phyloP scores from a whole-genome alignment of 2,113 vertebrate genomes.

The Gymnogyps californianus region DNA sequence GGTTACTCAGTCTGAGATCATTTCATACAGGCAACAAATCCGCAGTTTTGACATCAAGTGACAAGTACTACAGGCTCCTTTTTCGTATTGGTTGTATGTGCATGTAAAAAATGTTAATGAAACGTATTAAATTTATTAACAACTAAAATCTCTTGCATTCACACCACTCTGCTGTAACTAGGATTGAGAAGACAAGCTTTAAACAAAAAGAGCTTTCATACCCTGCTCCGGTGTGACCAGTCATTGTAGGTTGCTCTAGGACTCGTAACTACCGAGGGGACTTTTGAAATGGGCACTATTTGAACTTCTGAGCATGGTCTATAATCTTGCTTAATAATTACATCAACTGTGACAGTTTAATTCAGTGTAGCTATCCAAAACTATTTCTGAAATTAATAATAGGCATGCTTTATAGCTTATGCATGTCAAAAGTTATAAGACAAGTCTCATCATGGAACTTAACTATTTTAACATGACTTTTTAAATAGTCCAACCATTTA shows the following conservation, averaged over 20 bases:
- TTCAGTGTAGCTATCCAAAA: conserved; percentile 22
- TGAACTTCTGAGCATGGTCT: conserved; percentile 43
- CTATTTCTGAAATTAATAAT: conserved; percentile 43
- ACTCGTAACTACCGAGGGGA: conserved; percentile 16
- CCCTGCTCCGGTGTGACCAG: not conserved
- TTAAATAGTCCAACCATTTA: not conserved
- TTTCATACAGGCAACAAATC: not conserved
- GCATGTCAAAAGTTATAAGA: conserved; percentile 30
- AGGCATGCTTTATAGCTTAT: conserved; percentile 12
- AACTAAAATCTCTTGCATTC: conserved; percentile 13
- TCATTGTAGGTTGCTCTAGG: conserved; percentile 26
- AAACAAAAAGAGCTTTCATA: conserved; percentile 35
- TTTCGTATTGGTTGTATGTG: not conserved
- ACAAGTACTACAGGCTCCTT: not conserved
- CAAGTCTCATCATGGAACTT: not conserved
- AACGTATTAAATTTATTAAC: conserved; percentile 11
- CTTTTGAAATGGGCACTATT: conserved; percentile 41
- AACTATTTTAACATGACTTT: conserved; percentile 29
- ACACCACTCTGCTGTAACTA: not conserved
- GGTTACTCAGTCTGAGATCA: not conserved
- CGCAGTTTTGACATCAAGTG: not conserved
- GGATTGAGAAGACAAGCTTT: not conserved
- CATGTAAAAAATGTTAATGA: not conserved
- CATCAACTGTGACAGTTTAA: conserved; percentile 49
- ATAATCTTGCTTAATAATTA: conserved; percentile 54